A percentile compares a stretch with the other conserved stretches of the same genome.
phyloP scores from a whole-genome alignment of 1,140 invertebrate species.

The Tetragnatha versicolor region DNA sequence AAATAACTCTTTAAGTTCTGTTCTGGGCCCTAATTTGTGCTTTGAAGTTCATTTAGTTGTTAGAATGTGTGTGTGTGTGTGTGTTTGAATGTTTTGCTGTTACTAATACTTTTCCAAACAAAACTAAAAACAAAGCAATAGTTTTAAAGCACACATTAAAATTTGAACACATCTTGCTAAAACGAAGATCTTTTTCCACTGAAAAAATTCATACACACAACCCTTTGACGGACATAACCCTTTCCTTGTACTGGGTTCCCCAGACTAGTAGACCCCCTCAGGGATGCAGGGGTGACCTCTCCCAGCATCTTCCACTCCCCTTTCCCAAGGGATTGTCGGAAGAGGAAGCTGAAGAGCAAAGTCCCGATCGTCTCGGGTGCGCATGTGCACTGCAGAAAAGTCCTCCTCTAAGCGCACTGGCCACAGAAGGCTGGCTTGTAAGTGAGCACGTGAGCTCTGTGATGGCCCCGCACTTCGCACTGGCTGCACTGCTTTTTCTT shows the following conservation, averaged over 20 bases:
- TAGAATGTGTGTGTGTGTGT: too few species aligned
- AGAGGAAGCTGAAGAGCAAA: conserved; percentile 47
- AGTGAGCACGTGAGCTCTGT: not conserved
- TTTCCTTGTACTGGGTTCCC: not conserved
- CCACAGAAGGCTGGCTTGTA: not conserved
- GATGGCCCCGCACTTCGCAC: not conserved
- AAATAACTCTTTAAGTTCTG: too few species aligned
- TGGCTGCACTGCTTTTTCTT: not conserved
- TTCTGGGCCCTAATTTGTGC: too few species aligned
- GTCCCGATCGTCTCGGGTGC: not conserved
- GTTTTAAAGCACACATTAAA: not conserved
- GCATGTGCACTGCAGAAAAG: not conserved
- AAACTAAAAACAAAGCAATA: not conserved
- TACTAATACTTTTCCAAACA: not conserved
- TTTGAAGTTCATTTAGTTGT: too few species aligned
- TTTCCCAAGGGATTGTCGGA: conserved; percentile 33
- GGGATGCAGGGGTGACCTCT: not conserved
- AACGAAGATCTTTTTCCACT: not conserved
- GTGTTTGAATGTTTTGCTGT: too few species aligned
- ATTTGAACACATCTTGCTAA: not conserved
- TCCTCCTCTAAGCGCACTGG: not conserved
- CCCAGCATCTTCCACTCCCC: conserved; percentile 35
- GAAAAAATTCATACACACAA: not conserved
- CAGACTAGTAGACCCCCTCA: not conserved
- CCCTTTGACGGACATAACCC: not conserved